Base-by-base conservation (phyloP, 2,888 invertebrate species). In the Cheilosia vernalis region DNA sequence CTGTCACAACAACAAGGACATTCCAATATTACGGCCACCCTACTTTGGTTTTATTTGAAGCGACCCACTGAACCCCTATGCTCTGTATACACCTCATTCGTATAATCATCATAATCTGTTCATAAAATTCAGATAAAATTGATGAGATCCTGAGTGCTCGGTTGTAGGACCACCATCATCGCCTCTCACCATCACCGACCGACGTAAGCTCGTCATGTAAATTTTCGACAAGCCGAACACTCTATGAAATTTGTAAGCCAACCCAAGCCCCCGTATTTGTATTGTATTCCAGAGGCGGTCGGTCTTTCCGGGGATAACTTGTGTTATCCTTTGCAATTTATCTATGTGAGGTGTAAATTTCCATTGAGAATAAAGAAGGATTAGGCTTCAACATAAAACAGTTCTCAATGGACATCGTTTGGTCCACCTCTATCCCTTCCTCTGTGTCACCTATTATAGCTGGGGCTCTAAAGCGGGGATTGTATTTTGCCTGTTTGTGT, bases 261-360 rank as follows among this genome's bases (percentile, higher is more conserved):
- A 30, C 19, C 9, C 51, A 30, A 24, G 21, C 49, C 37, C 37
- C 6, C 40, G 24, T 40, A 49, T 51, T 49, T 60, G 49, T 49
- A 33, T 58, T 69, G 19, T 37, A 44, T 24, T 56, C 30, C 1
- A 47, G 44, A 51, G 51, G 15, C 51, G 24, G 40, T 60, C 51
- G 24, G 40, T 60, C 67, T 60, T 30, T 47, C 30, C 27, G 44
- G 53, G 63, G 17, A 44, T 64, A n/a, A 40, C 47, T 66, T 19
- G 83, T 56, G 61, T 67, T 73, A 78, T 83, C 79, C 64, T 55
- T 49, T 15, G 60, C 53, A 84, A 80, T 79, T 84, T 84, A 84
- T 84, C 84, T 84, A 84, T 74, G 63, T 63, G 79, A 84, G 84
- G 84, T 84, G 84, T 79, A 84, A 79, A 84, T 74, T 70, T 69